A percentile compares a stretch with the other conserved stretches of the same genome.
These are phyloP conservation scores for Fabriciana adippe DNA, from an alignment of 2,888 invertebrate genomes.

Conservation along the genomic window DNA sequence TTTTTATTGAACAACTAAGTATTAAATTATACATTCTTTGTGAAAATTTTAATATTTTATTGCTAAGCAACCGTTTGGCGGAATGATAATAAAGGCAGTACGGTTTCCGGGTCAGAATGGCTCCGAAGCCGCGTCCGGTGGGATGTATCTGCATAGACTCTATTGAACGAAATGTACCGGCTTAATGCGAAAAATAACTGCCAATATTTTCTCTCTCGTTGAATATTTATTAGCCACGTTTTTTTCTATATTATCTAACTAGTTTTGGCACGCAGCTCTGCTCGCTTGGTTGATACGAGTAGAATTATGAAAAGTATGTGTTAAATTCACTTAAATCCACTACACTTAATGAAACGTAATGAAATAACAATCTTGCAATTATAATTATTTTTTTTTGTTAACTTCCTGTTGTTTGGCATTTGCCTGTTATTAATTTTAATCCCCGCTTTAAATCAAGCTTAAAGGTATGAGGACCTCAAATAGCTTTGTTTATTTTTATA, in stretches of 20 bases:
- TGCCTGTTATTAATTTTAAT: too few species aligned
- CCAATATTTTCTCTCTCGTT: constrained; percentile 21
- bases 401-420: too few species aligned
- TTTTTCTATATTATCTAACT: not conserved
- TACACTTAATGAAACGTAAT: too few species aligned
- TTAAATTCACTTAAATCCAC: too few species aligned
- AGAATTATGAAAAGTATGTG: not conserved
- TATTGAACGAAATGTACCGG: constrained; percentile 30
- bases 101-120: constrained; percentile 26
- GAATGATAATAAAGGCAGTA: constrained; percentile 20
- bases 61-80: constrained; percentile 25
- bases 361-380: too few species aligned
- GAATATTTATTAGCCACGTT: constrained; percentile 26
- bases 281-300: not conserved
- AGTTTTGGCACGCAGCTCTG: not conserved
- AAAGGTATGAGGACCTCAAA: too few species aligned
- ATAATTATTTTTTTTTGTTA: too few species aligned
- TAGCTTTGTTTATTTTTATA: too few species aligned
- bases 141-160: constrained; percentile 37
- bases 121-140: constrained; percentile 23
- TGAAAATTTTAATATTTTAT: constrained; percentile 4
- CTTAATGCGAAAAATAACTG: constrained; percentile 34
- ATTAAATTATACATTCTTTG: not conserved
- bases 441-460: too few species aligned
- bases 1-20: too few species aligned